Evolutionary conservation across 2,113 vertebrate species (phyloP).

Genomic region (Tragulus kanchil): DNA sequence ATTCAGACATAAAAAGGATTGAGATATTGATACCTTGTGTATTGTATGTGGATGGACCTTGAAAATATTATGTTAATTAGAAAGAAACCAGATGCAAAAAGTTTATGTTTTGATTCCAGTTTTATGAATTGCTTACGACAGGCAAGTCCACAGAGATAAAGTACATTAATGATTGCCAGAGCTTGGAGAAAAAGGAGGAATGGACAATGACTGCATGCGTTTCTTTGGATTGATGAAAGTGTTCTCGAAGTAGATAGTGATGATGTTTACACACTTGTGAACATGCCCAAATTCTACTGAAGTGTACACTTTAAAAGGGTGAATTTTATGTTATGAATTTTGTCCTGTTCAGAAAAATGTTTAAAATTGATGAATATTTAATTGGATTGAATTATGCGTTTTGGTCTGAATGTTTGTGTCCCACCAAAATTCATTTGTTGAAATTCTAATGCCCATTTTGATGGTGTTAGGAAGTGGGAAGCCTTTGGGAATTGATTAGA

Average conservation of each 20-base stretch:
- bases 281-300: neutral
- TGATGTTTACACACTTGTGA: neutral
- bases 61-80: neutral
- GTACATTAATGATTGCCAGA: conserved; percentile 18
- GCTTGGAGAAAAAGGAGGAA: neutral
- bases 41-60: neutral
- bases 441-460: neutral
- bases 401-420: neutral
- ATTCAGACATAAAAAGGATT: neutral
- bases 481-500: neutral
- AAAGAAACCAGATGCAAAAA: neutral
- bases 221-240: conserved; percentile 13
- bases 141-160: neutral
- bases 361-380: conserved; percentile 37
- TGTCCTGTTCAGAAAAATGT: neutral
- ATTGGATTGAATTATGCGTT: neutral
- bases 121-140: neutral
- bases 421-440: neutral
- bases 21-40: neutral
- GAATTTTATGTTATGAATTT: conserved; percentile 10
- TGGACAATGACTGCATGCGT: neutral
- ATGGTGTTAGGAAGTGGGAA: neutral
- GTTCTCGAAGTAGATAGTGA: neutral
- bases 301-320: neutral
- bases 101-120: neutral